These are phyloP conservation scores for Mormoops blainvillei DNA, from an alignment of 2,113 vertebrate genomes.

Conservation along the genomic window DNA sequence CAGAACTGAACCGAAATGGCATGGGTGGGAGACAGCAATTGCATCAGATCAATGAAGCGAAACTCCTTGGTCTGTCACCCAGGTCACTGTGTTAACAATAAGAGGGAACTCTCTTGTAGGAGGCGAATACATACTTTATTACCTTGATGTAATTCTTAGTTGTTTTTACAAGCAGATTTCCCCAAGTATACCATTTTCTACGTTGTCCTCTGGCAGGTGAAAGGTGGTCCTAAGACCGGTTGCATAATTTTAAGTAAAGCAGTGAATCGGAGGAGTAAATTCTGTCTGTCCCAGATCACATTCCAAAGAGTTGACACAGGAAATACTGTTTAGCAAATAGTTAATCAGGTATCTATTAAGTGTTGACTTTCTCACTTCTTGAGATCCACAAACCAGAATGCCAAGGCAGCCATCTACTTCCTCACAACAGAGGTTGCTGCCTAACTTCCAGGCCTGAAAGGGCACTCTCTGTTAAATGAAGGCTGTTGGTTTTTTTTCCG, in stretches of 20 bases:
- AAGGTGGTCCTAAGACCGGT: slow-evolving; percentile 91
- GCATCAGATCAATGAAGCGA: slow-evolving; percentile 89
- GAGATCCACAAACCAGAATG: slow-evolving; percentile 88
- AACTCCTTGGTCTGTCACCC: slow-evolving; percentile 93
- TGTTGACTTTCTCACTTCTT: slow-evolving; percentile 92
- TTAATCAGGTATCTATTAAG: slow-evolving; percentile 92
- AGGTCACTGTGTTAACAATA: slow-evolving; percentile 97
- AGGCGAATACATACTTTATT: slow-evolving; percentile 87
- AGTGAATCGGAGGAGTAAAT: slow-evolving; percentile 91
- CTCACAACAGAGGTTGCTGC: slow-evolving; percentile 81
- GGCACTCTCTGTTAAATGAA: slow-evolving; percentile 79
- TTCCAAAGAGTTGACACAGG: slow-evolving; percentile 90
- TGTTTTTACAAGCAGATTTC: slow-evolving; percentile 83
- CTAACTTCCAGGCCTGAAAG: slow-evolving; percentile 79
- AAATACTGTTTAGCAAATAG: slow-evolving; percentile 88
- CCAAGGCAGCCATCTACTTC: slow-evolving; percentile 89
- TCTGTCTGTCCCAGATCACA: slow-evolving; percentile 94
- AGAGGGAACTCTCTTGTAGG: slow-evolving; percentile 87
- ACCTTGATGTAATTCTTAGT: slow-evolving; percentile 90
- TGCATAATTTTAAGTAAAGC: slow-evolving; percentile 86
- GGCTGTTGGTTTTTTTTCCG: slow-evolving; percentile 31
- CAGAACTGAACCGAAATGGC: slow-evolving; percentile 83
- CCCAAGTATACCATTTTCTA: slow-evolving; percentile 92
- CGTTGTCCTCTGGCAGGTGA: slow-evolving; percentile 86
- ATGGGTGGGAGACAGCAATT: slow-evolving; percentile 87